Base-by-base conservation (phyloP, 1,140 invertebrate genomes). In the Dinothrombium tinctorium region DNA sequence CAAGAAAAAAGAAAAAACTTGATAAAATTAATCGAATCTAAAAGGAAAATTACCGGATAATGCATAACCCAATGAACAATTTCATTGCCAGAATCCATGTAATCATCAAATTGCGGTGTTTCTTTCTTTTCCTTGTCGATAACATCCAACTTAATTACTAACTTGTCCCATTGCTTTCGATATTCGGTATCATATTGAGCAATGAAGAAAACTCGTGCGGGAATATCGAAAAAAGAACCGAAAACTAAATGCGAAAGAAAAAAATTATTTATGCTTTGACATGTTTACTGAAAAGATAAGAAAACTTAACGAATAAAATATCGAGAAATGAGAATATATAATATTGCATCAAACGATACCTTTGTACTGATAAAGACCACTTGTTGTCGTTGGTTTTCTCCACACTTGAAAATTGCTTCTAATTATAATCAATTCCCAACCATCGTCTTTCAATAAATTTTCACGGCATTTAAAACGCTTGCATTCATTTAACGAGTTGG, bases 21-120 rank as follows among this genome's bases (percentile, higher is more conserved):
- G n/a, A n/a, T n/a, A n/a, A n/a, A n/a, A n/a, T n/a, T n/a, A n/a
- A n/a, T n/a, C n/a, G n/a, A n/a, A n/a, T n/a, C n/a, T n/a, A n/a
- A n/a, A n/a, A n/a, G n/a, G 24, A n/a, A 25, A 51, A 50, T 55
- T 50, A 62, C 59, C 24, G 59, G 60, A 47, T 55, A 63, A 37
- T 59, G 54, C 50, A 56, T 62, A 20, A 61, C 49, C 61, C 61
- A 63, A 47, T 63, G 59, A 32, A 63, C 50, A 5, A 63, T 49
- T 50, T 62, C 60, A 37, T 52, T 54, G 17, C 50, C 52, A 21
- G 53, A 46, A 37, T 46, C 39, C 48, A 25, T 14, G 49, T 41
- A 37, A 8, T 29, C 7, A 43, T 23, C 12, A 25, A 7, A 11
- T 14, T 15, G 19, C 22, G 8, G 3, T 36, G 26, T 28, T 7